These are phyloP conservation scores for Cheirogaleus major DNA, from an alignment of 2,797 vertebrate genomes.

Conservation along the genomic window DNA sequence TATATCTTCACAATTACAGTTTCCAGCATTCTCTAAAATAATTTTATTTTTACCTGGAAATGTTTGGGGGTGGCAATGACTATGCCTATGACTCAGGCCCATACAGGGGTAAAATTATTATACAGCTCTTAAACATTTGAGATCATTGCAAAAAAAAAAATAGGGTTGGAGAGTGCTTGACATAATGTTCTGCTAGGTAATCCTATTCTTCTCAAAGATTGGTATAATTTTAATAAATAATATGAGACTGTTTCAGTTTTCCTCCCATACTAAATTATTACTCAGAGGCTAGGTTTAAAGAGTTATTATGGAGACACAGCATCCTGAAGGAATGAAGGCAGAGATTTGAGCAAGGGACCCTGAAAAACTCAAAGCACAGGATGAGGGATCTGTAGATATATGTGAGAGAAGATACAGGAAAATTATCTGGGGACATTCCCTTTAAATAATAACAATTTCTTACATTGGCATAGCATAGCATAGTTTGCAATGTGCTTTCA, in stretches of 20 bases:
- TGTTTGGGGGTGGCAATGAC: neutral
- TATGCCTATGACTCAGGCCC: neutral
- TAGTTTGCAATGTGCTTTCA: neutral
- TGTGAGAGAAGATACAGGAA: neutral
- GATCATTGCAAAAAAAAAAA: neutral
- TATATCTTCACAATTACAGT: neutral
- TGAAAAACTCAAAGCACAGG: neutral
- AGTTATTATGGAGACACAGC: neutral
- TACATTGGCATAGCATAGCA: neutral
- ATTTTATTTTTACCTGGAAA: constrained; percentile 19
- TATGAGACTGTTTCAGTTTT: neutral
- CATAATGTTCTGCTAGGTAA: neutral
- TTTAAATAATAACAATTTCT: neutral
- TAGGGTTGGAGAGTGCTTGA: neutral
- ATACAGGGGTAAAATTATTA: neutral
- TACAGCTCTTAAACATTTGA: neutral
- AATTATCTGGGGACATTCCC: neutral
- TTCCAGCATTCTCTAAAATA: neutral
- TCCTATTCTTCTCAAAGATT: neutral
- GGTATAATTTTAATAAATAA: neutral
- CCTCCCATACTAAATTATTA: neutral
- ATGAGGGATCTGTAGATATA: neutral
- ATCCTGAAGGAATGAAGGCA: neutral
- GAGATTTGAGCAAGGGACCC: neutral
- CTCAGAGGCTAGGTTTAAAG: neutral